Conservation (phyloP, 2,113 vertebrate species). For the Archocentrus centrarchus region DNA sequence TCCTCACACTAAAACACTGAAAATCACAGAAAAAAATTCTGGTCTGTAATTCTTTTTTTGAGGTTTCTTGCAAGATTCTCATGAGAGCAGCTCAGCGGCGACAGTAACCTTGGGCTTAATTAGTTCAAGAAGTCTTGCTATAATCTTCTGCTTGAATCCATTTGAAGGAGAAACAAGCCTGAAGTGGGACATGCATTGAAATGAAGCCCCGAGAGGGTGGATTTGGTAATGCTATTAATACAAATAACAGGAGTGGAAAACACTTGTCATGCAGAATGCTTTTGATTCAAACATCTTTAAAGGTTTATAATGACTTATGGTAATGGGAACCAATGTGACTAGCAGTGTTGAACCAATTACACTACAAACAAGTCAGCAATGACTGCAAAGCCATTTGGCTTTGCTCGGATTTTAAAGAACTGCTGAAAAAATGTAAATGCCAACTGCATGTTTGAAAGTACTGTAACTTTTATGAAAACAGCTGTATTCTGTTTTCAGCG, state of each 20-base stretch:
- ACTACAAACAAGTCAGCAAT: slow-evolving; percentile 40
- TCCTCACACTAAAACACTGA: slow-evolving; percentile 27
- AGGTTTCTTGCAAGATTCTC: slow-evolving; percentile 21
- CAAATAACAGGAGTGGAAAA: slow-evolving; percentile 37
- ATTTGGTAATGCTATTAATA: slow-evolving; percentile 26
- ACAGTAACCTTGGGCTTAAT: slow-evolving; percentile 61
- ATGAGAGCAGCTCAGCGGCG: not conserved
- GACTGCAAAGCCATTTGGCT: slow-evolving; percentile 14
- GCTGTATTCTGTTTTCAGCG: not conserved
- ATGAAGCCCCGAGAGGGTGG: slow-evolving; percentile 26
- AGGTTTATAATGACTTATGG: slow-evolving; percentile 69
- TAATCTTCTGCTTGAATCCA: slow-evolving; percentile 45
- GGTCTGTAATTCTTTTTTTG: slow-evolving; percentile 25
- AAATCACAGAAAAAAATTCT: slow-evolving; percentile 20
- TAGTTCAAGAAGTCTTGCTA: slow-evolving; percentile 56
- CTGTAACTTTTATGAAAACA: not conserved
- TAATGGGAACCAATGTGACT: slow-evolving; percentile 56
- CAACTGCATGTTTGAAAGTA: not conserved
- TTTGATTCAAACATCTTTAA: slow-evolving; percentile 40
- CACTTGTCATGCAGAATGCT: slow-evolving; percentile 34
- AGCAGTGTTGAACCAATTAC: slow-evolving; percentile 52
- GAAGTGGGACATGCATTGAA: slow-evolving; percentile 39
- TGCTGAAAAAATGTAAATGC: not conserved
- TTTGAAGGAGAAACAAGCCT: slow-evolving; percentile 35
- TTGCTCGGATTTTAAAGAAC: slow-evolving; percentile 1